Conservation (phyloP, 37 sponge, comb jelly and placozoan genomes). For the Oopsacas minuta region DNA sequence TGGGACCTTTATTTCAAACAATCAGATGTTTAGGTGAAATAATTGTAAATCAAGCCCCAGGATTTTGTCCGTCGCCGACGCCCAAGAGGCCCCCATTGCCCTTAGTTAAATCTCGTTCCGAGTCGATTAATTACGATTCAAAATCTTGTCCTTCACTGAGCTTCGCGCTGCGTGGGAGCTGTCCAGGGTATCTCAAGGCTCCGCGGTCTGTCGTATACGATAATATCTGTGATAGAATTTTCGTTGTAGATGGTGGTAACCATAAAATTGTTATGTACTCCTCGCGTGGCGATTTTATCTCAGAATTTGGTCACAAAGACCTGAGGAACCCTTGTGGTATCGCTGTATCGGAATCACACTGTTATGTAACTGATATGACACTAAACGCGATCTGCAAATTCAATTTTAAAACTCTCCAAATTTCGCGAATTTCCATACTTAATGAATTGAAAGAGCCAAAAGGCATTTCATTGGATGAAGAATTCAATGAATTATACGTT, state of each 20-base stretch:
- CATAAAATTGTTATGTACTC: background rate
- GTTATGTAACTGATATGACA: background rate
- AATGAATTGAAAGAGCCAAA: constrained; percentile 6
- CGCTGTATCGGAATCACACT: background rate
- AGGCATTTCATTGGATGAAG: background rate
- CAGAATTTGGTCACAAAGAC: background rate
- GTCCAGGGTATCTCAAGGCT: background rate
- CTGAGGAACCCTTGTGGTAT: background rate
- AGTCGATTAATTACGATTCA: background rate
- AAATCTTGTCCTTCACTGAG: background rate
- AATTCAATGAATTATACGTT: background rate
- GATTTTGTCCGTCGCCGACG: too few relatives aligned
- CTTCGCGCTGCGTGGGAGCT: background rate
- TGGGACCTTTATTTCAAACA: background rate
- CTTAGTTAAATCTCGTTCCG: background rate
- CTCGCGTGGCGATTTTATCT: background rate
- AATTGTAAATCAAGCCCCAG: background rate
- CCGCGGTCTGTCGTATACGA: background rate
- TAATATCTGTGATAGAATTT: background rate
- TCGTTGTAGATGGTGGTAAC: background rate
- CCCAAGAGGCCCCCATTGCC: background rate
- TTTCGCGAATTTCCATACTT: background rate
- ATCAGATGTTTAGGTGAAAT: background rate
- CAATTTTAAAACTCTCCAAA: background rate
- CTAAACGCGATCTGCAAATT: background rate